phyloP scores from a whole-genome alignment of 2,797 vertebrate species.

The Tympanoctomys barrerae region DNA sequence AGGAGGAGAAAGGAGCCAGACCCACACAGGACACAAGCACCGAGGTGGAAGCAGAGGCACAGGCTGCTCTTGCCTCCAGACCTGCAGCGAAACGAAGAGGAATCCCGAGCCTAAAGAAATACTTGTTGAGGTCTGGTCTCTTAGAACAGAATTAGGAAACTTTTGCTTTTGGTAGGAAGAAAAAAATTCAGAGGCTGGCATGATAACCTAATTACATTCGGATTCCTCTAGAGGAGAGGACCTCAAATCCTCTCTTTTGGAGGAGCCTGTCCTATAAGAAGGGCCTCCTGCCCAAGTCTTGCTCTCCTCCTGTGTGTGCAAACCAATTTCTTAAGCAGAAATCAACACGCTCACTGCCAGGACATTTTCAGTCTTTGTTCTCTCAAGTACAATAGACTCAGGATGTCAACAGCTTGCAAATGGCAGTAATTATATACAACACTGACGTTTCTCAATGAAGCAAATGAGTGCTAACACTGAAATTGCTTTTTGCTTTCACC shows the following conservation, averaged over 20 bases:
- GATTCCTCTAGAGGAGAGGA: background rate
- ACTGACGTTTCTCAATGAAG: background rate
- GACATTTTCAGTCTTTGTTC: background rate
- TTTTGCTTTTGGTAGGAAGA: background rate
- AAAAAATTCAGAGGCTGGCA: background rate
- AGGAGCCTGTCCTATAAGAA: background rate
- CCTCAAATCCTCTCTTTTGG: no score
- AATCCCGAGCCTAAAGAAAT: background rate
- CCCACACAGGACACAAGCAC: fast-evolving
- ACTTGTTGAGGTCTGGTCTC: background rate
- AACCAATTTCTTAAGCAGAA: fast-evolving
- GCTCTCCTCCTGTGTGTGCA: background rate
- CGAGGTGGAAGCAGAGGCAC: background rate
- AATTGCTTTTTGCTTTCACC: background rate
- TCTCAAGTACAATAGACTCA: background rate
- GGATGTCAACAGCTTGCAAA: background rate
- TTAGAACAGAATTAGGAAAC: background rate
- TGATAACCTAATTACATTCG: background rate
- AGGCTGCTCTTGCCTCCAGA: background rate
- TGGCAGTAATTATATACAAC: background rate
- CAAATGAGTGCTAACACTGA: background rate
- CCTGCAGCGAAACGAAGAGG: background rate
- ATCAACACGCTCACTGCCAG: background rate
- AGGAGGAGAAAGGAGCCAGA: background rate
- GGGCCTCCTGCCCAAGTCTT: fast-evolving